phyloP scores from a whole-genome alignment of 2,113 vertebrate species.

The Megalops atlanticus region DNA sequence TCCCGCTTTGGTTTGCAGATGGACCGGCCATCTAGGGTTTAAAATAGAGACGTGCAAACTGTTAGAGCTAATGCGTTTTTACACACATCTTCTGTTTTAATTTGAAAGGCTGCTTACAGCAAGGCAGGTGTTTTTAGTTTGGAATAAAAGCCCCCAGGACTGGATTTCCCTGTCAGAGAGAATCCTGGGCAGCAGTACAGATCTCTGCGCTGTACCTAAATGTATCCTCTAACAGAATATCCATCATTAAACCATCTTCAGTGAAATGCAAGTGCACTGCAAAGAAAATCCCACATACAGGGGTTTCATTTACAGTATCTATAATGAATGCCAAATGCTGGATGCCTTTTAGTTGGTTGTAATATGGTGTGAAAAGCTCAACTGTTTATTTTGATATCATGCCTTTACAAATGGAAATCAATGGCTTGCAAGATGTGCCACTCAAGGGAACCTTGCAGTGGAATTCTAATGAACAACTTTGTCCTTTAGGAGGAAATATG shows the following conservation, averaged over 20 bases:
- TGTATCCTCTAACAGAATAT: background rate
- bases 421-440: background rate
- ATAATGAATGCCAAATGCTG: too few relatives aligned
- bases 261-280: background rate
- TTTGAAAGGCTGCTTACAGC: background rate
- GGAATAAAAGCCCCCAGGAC: background rate
- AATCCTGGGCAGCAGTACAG: background rate
- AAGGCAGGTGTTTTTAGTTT: background rate
- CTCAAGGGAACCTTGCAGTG: slow-evolving; percentile 15
- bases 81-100: background rate
- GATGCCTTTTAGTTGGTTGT: background rate
- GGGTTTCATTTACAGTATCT: background rate
- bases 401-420: slow-evolving; percentile 1
- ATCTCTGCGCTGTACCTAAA: background rate
- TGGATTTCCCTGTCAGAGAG: background rate
- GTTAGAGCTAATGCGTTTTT: background rate
- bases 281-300: background rate
- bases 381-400: slow-evolving; percentile 14
- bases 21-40: background rate
- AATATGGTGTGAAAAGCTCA: background rate
- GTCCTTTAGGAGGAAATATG: slow-evolving; percentile 25
- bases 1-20: background rate
- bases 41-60: background rate
- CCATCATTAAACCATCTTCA: background rate
- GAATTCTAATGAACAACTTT: slow-evolving; percentile 22